Evolutionary conservation across 2,797 vertebrate genomes (phyloP).

Genomic region (Thalassophryne amazonica): DNA sequence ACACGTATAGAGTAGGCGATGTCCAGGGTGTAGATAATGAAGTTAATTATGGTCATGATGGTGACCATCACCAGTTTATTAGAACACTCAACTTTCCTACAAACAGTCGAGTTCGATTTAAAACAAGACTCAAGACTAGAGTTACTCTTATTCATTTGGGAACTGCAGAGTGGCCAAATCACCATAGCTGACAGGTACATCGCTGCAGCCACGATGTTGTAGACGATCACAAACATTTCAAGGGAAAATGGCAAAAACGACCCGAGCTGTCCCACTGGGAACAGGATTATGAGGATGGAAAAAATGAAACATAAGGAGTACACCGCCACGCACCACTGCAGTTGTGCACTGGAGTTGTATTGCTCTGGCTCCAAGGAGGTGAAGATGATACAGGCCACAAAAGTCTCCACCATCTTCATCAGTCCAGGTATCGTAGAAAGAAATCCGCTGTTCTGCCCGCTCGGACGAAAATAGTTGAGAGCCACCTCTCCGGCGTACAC

Average conservation of each 20-base stretch:
- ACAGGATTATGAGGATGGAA: slow-evolving; percentile 78
- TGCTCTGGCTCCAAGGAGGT: slow-evolving; percentile 56
- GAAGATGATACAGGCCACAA: slow-evolving; percentile 86
- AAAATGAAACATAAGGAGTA: slow-evolving; percentile 87
- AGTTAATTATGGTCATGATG: slow-evolving; percentile 82
- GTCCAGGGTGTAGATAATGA: slow-evolving; percentile 81
- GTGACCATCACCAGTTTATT: slow-evolving; percentile 78
- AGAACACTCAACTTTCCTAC: no score
- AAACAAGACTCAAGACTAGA: no score
- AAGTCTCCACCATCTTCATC: slow-evolving; percentile 87
- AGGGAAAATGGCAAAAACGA: slow-evolving; percentile 66
- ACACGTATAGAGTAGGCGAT: slow-evolving; percentile 75
- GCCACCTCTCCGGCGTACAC: slow-evolving; percentile 76
- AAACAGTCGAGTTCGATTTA: no score
- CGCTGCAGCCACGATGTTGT: slow-evolving; percentile 74
- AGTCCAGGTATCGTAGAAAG: slow-evolving; percentile 82
- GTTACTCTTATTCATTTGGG: slow-evolving; percentile 17
- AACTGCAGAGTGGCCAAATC: slow-evolving; percentile 84
- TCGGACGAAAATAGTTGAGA: slow-evolving; percentile 66
- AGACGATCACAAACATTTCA: slow-evolving; percentile 75
- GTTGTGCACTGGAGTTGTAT: fast-evolving
- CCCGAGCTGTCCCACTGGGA: slow-evolving; percentile 72
- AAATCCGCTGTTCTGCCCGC: slow-evolving; percentile 82
- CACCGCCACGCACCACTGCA: slow-evolving; percentile 84
- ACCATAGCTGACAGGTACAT: slow-evolving; percentile 80